These are phyloP conservation scores for Chesias legatella DNA, from an alignment of 2,888 invertebrate species.

Conservation along the genomic window DNA sequence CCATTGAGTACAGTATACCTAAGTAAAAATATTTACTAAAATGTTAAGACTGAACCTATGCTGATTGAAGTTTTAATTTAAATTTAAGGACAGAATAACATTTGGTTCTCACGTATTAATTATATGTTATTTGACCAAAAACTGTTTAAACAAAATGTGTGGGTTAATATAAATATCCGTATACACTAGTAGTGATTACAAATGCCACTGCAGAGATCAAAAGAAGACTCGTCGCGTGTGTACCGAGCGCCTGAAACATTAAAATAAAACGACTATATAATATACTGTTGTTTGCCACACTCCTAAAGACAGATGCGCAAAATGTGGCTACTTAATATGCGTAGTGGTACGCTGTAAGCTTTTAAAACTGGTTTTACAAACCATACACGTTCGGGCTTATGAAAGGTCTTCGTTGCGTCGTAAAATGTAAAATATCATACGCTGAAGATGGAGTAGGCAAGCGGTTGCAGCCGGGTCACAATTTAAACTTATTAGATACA, in stretches of 20 bases:
- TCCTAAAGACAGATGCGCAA: constrained; percentile 27
- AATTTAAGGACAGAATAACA: too few relatives aligned
- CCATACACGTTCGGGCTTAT: constrained; percentile 33
- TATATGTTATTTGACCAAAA: too few relatives aligned
- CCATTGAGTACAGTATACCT: too few relatives aligned
- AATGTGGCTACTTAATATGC: constrained; percentile 38
- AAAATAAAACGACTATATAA: constrained; percentile 40
- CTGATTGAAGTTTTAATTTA: too few relatives aligned
- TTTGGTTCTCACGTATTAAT: too few relatives aligned
- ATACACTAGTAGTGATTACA: too few relatives aligned
- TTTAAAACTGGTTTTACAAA: constrained; percentile 32
- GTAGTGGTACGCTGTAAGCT: constrained; percentile 29
- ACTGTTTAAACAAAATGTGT: too few relatives aligned
- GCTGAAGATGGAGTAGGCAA: constrained; percentile 23
- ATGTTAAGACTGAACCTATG: too few relatives aligned
- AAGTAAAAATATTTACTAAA: too few relatives aligned
- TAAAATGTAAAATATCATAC: constrained; percentile 28
- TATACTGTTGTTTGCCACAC: constrained; percentile 40
- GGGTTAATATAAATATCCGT: too few relatives aligned
- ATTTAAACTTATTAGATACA: constrained; percentile 40
- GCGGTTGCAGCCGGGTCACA: constrained; percentile 16
- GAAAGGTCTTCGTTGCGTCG: constrained; percentile 30
- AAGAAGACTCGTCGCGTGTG: too few relatives aligned
- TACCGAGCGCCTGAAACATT: constrained; percentile 31
- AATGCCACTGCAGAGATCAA: too few relatives aligned